Evolutionary conservation across 2,797 vertebrate genomes (phyloP).

Genomic region (Emys orbicularis): DNA sequence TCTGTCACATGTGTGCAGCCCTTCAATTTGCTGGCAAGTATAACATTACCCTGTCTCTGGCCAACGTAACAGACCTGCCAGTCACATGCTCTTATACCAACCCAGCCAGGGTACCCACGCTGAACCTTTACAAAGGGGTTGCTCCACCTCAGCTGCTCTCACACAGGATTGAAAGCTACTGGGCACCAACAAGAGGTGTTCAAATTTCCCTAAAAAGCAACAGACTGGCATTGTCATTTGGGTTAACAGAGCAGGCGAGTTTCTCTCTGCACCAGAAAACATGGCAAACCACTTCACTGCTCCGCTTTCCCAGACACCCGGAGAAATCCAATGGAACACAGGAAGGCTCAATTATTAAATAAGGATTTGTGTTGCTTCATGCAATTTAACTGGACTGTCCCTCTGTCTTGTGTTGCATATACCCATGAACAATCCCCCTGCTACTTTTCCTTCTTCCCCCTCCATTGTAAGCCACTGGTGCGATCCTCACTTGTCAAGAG

Average conservation of each 20-base stretch:
- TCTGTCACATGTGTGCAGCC: not conserved
- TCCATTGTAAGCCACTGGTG: too few species aligned
- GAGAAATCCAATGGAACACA: not conserved
- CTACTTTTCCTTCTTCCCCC: not conserved
- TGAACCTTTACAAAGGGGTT: not conserved
- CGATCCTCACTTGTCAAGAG: not conserved
- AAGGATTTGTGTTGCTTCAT: not conserved
- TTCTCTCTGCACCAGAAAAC: not conserved
- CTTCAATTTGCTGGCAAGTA: rapidly evolving
- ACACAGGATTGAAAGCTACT: not conserved
- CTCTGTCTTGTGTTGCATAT: not conserved
- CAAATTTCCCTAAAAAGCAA: not conserved
- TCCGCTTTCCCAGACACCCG: not conserved
- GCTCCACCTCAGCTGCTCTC: not conserved
- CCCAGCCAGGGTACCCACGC: not conserved
- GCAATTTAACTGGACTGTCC: not conserved
- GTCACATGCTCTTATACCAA: not conserved
- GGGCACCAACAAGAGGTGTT: too few species aligned
- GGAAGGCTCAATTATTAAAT: not conserved
- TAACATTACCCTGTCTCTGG: not conserved
- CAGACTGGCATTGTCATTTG: not conserved
- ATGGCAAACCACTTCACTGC: not conserved
- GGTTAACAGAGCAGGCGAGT: rapidly evolving
- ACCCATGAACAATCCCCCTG: not conserved
- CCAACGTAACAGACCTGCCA: not conserved